Percentiles rank a stretch among this genome's conserved stretches.
Evolutionary conservation across 2,888 invertebrate species (phyloP).

Genomic region (Noctua janthe): DNA sequence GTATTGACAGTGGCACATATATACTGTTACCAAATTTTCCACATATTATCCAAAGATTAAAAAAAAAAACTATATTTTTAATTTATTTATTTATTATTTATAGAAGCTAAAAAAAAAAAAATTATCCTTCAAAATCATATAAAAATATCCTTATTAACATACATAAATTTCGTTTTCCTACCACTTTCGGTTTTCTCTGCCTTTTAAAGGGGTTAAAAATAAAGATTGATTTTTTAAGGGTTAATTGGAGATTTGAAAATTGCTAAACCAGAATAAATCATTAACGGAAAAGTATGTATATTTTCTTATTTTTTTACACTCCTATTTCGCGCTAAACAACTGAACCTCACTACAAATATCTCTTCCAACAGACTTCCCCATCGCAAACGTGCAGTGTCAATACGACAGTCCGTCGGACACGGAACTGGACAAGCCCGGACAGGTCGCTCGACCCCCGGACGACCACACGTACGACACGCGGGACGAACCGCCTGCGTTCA

Average conservation of each 20-base stretch:
- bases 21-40: too few relatives aligned
- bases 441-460: constrained; percentile 67
- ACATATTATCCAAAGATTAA: too few relatives aligned
- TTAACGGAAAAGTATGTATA: constrained; percentile 6
- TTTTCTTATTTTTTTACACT: neutral
- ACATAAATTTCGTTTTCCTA: too few relatives aligned
- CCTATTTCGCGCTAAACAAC: neutral
- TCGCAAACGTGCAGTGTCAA: constrained; percentile 92
- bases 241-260: neutral
- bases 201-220: neutral
- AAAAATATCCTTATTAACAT: too few relatives aligned
- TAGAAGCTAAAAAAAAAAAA: too few relatives aligned
- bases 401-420: constrained; percentile 88
- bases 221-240: neutral
- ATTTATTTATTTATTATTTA: too few relatives aligned
- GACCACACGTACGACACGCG: constrained; percentile 87
- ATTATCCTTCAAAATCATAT: too few relatives aligned
- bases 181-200: too few relatives aligned
- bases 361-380: constrained; percentile 85
- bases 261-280: neutral
- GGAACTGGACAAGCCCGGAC: constrained; percentile 74
- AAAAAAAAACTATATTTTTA: too few relatives aligned
- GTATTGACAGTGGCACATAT: too few relatives aligned
- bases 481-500: constrained; percentile 88
- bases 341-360: neutral